Base-by-base conservation (phyloP, 1,140 invertebrate species). In the Pachypsylla venusta region DNA sequence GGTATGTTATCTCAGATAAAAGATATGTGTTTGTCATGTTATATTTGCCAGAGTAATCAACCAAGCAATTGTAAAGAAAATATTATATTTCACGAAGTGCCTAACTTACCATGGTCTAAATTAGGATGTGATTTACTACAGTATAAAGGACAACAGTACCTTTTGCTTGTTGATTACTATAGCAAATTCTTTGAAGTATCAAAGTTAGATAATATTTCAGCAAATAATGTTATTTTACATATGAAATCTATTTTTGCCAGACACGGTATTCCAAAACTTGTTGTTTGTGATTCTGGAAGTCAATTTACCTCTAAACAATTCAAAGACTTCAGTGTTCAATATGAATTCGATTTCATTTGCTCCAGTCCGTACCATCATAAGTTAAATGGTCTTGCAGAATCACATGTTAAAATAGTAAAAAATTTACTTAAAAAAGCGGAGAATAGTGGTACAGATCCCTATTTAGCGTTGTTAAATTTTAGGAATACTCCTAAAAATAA, bases 1-100 rank as follows among this genome's bases (percentile, higher is more conserved):
- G 26, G 12, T n/a, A 35, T 35, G 7, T 35, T 10, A 10, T 35
- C 30, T 35, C 30, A 35, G n/a, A 35, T 68, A 16, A 67, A 65
- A 22, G 64, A 70, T 20, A 20, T 60, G 13, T 68, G 60, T 64
- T 65, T 61, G 26, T 62, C 59, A 26, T 48, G 61, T 53, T 65
- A 62, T 62, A 68, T 70, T 63, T 58, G 68, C 60, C 59, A 69
- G 22, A 70, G 63, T 61, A 60, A 28, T 22, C 25, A 53, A 20
- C 27, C 20, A 24, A 58, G n/a, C n/a, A 35, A 35, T 35, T 35
- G 7, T 10, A 35, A 35, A n/a, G 30, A 35, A 35, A n/a, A 35
- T 7, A 10, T 35, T 10, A 7, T 35, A 7, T 10, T 7, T 35
- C 30, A 35, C n/a, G 30, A 35, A n/a, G n/a, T 35, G 7, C 7